Evolutionary conservation across 64 coral and sea anemone genomes (phyloP).

Genomic region (Montipora sp.): DNA sequence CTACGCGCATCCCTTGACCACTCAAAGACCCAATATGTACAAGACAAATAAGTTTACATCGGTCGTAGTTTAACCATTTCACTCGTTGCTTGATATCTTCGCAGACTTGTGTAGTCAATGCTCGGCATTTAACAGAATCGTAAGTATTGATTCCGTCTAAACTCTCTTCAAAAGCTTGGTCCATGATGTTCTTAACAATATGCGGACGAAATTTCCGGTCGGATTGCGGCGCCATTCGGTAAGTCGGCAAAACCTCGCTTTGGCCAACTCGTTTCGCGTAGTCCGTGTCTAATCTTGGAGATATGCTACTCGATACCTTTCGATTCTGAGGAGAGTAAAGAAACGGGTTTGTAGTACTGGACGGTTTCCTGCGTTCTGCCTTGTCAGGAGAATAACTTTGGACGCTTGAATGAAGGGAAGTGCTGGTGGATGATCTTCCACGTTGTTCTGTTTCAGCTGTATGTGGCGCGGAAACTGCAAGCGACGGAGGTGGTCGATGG

Average conservation of each 20-base stretch:
- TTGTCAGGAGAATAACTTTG: slow-evolving; percentile 40
- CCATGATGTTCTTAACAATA: slow-evolving; percentile 84
- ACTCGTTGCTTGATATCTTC: slow-evolving; percentile 95
- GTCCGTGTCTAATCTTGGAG: slow-evolving; percentile 25
- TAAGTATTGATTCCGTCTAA: slow-evolving; percentile 65
- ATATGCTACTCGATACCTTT: slow-evolving; percentile 18
- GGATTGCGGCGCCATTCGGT: slow-evolving; percentile 61
- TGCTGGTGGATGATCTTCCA: slow-evolving; percentile 9
- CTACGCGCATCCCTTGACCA: slow-evolving; percentile 82
- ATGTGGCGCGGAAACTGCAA: neutral
- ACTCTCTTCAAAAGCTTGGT: slow-evolving; percentile 75
- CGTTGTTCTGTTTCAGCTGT: neutral
- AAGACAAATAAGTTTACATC: slow-evolving; percentile 85
- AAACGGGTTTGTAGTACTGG: slow-evolving; percentile 23
- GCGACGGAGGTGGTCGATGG: slow-evolving; percentile 1
- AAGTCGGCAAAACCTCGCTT: slow-evolving; percentile 63
- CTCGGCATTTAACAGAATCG: slow-evolving; percentile 75
- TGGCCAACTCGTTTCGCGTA: neutral
- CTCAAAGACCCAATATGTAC: slow-evolving; percentile 86
- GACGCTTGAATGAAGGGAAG: slow-evolving; percentile 9
- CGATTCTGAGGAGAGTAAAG: slow-evolving; percentile 27
- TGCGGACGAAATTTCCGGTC: slow-evolving; percentile 76
- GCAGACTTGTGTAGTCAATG: slow-evolving; percentile 67
- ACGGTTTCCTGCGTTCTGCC: slow-evolving; percentile 45
- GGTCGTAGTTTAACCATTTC: slow-evolving; percentile 89